A percentile compares a stretch with the other conserved stretches of the same genome.
These are phyloP conservation scores for Caenorhabditis sp. DNA, from an alignment of 2,888 invertebrate genomes.

Conservation along the genomic window DNA sequence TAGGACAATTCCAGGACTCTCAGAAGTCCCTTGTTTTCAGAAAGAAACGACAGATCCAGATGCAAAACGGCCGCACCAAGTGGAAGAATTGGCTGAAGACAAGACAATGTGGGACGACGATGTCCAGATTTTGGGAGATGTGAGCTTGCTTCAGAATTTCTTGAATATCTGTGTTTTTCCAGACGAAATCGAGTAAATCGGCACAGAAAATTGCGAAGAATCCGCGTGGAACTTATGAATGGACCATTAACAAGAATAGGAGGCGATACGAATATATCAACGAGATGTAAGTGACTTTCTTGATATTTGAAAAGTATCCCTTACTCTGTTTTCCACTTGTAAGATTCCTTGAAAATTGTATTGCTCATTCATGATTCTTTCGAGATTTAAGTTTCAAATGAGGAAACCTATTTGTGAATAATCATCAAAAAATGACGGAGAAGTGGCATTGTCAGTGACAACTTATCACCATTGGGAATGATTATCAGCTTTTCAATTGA, in stretches of 20 bases:
- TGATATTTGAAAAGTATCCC: not conserved
- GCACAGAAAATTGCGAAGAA: conserved; percentile 21
- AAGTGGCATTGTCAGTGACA: no score
- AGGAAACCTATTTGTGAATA: no score
- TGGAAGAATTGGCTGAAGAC: conserved; percentile 40
- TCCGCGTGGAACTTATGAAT: conserved; percentile 17
- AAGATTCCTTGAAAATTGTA: no score
- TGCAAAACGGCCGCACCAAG: conserved; percentile 20
- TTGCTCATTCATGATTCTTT: no score
- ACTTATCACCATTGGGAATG: no score
- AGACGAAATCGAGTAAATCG: not conserved
- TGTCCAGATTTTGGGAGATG: conserved; percentile 47
- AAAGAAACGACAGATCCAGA: conserved; percentile 11
- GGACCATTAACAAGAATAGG: conserved; percentile 15
- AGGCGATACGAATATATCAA: conserved; percentile 45
- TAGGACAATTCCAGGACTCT: not conserved
- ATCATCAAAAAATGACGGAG: no score
- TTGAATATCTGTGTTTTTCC: not conserved
- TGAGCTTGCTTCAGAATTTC: conserved; percentile 5
- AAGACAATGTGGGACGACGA: conserved; percentile 43
- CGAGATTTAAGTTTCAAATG: no score
- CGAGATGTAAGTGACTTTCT: conserved; percentile 42
- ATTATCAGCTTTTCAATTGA: no score
- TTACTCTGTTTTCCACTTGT: no score
- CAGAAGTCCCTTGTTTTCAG: no score